Evolutionary conservation across 2,888 invertebrate species (phyloP).

Genomic region (Trichogramma dendrolimi): DNA sequence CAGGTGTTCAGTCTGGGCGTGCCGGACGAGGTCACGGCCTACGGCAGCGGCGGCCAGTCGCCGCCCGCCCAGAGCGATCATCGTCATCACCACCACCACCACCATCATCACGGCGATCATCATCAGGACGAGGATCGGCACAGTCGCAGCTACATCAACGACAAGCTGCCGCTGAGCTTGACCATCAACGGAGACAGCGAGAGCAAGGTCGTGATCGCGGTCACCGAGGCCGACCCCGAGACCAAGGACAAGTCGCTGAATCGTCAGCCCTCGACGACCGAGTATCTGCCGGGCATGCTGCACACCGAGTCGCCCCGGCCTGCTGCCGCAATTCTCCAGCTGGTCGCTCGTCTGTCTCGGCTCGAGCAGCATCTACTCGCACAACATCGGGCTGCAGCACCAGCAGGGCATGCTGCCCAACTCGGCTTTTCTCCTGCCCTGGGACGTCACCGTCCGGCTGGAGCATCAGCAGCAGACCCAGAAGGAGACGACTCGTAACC

Average conservation of each 20-base stretch:
- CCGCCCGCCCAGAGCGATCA: conserved; percentile 41
- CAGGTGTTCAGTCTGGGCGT: conserved; percentile 51
- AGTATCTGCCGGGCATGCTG: conserved; percentile 88
- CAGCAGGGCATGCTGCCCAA: conserved; percentile 87
- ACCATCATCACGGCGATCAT: no score
- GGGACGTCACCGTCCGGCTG: conserved; percentile 76
- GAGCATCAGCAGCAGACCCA: background rate
- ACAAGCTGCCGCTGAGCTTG: conserved; percentile 40
- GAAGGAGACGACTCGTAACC: background rate
- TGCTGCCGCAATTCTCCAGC: conserved; percentile 82
- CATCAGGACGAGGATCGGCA: conserved; percentile 39
- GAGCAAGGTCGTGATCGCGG: conserved; percentile 53
- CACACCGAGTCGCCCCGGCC: conserved; percentile 73
- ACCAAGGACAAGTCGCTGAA: conserved; percentile 58
- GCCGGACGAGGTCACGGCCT: conserved; percentile 45
- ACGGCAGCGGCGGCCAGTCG: conserved; percentile 47
- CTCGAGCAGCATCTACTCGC: conserved; percentile 84
- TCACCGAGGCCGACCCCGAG: conserved; percentile 50
- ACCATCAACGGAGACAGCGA: conserved; percentile 37
- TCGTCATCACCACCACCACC: no score
- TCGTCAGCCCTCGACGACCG: conserved; percentile 77
- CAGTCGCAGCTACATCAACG: conserved; percentile 44
- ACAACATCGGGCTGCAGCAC: conserved; percentile 79
- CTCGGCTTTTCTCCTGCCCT: conserved; percentile 87
- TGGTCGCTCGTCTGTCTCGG: conserved; percentile 91